phyloP scores from a whole-genome alignment of 2,888 invertebrate genomes.

The Anarsia innoxiella region DNA sequence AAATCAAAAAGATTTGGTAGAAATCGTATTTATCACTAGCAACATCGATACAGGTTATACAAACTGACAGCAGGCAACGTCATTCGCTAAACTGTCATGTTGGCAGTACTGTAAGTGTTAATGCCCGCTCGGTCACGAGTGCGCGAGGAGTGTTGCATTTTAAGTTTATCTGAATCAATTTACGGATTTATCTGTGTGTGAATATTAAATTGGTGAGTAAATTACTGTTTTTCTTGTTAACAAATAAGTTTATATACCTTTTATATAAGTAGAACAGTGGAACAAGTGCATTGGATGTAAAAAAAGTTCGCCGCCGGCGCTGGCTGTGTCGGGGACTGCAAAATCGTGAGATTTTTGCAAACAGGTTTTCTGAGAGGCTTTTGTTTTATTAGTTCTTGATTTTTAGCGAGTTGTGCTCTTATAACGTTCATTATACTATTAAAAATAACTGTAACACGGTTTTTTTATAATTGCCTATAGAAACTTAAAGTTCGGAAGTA shows the following conservation, averaged over 20 bases:
- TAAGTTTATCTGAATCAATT: constrained; percentile 34
- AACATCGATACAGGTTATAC: constrained; percentile 15
- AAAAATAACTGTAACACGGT: too few relatives aligned
- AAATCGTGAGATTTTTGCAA: constrained; percentile 58
- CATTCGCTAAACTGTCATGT: constrained; percentile 29
- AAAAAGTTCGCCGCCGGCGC: constrained; percentile 41
- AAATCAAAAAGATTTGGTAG: constrained; percentile 2
- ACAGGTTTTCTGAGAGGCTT: constrained; percentile 41
- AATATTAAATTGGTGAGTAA: constrained; percentile 33
- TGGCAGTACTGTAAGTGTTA: constrained; percentile 57
- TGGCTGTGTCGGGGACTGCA: too few relatives aligned
- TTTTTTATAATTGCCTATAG: too few relatives aligned
- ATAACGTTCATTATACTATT: too few relatives aligned
- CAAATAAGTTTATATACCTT: constrained; percentile 10
- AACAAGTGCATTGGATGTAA: constrained; percentile 20
- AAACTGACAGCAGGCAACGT: constrained; percentile 20
- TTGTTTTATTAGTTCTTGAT: constrained; percentile 37
- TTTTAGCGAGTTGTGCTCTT: constrained; percentile 24
- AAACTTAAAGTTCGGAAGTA: too few relatives aligned
- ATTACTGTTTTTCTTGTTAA: constrained; percentile 13
- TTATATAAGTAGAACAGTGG: not conserved
- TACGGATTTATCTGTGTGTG: constrained; percentile 29
- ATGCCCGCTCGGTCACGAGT: constrained; percentile 69
- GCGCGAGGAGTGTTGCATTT: constrained; percentile 36
- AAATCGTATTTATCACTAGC: constrained; percentile 8